Evolutionary conservation across 2,113 vertebrate genomes (phyloP).

Genomic region (Amphiprion percula): DNA sequence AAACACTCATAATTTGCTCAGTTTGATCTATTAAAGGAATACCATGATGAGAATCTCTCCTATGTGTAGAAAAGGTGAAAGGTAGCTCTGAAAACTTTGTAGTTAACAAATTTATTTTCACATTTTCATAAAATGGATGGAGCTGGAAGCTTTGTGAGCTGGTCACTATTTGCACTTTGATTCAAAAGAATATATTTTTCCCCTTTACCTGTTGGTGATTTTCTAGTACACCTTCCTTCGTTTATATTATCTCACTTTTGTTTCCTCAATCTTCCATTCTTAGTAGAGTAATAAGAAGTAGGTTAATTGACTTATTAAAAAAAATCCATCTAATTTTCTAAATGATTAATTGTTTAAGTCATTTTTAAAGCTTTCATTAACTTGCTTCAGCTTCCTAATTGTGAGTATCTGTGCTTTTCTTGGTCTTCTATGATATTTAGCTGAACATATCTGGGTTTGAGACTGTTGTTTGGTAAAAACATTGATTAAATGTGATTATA

Average conservation of each 20-base stretch:
- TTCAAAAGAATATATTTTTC: not conserved
- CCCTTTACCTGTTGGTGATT: too few relatives aligned
- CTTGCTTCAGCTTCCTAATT: too few relatives aligned
- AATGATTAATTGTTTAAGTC: too few relatives aligned
- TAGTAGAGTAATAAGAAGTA: too few relatives aligned
- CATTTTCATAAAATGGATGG: not conserved
- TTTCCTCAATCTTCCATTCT: not conserved
- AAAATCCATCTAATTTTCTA: too few relatives aligned
- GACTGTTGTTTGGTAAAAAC: too few relatives aligned
- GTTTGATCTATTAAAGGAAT: conserved; percentile 25
- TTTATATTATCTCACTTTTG: not conserved
- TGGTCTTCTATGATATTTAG: too few relatives aligned
- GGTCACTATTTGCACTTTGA: not conserved
- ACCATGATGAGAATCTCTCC: not conserved
- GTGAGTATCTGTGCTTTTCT: too few relatives aligned
- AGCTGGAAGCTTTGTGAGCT: not conserved
- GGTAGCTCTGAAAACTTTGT: not conserved
- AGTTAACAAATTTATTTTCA: not conserved
- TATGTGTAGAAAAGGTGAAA: conserved; percentile 2
- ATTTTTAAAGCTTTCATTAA: too few relatives aligned
- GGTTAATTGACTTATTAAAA: too few relatives aligned
- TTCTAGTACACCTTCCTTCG: not conserved
- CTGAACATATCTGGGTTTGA: too few relatives aligned
- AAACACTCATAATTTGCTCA: conserved; percentile 5
- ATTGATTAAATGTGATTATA: too few relatives aligned